Percentiles rank a stretch among this genome's conserved stretches.
Evolutionary conservation across 2,888 invertebrate genomes (phyloP).

Genomic region (Imbricaverruca yamaguchii): DNA sequence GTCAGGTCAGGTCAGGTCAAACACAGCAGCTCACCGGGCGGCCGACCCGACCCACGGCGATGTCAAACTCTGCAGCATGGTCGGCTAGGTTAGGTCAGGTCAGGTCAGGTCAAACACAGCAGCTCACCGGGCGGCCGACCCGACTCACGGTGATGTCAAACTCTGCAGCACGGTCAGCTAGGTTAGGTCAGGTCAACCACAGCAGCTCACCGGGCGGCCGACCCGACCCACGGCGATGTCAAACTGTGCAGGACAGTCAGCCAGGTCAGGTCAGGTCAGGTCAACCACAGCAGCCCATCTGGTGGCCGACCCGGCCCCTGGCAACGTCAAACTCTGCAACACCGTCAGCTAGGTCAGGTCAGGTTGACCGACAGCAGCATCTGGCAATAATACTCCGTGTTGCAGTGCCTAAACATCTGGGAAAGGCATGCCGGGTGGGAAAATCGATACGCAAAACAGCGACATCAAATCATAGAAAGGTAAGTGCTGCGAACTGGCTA

Average conservation of each 20-base stretch:
- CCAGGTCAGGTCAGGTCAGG: not conserved
- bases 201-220: no score
- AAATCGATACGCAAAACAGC: no score
- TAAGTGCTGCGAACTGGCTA: no score
- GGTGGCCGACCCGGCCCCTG: slow-evolving; percentile 80
- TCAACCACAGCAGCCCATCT: slow-evolving; percentile 60
- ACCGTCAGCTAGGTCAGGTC: not conserved
- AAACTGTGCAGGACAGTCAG: no score
- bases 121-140: slow-evolving; percentile 82
- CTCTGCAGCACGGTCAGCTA: not conserved
- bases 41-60: slow-evolving; percentile 69
- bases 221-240: no score
- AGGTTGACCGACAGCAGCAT: not conserved
- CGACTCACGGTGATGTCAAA: slow-evolving; percentile 67
- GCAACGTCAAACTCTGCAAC: slow-evolving; percentile 51
- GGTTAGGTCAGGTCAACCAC: no score
- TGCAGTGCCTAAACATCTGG: no score
- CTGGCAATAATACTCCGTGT: no score
- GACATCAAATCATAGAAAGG: no score
- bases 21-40: slow-evolving; percentile 37
- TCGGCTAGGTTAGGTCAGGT: not conserved
- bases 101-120: slow-evolving; percentile 48
- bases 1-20: no score
- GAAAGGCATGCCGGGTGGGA: no score
- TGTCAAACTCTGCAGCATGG: no score